Evolutionary conservation across 2,797 vertebrate species (phyloP), one percentile per base, ranked within the genome.

Genomic region (Pseudochirops cupreus): DNA sequence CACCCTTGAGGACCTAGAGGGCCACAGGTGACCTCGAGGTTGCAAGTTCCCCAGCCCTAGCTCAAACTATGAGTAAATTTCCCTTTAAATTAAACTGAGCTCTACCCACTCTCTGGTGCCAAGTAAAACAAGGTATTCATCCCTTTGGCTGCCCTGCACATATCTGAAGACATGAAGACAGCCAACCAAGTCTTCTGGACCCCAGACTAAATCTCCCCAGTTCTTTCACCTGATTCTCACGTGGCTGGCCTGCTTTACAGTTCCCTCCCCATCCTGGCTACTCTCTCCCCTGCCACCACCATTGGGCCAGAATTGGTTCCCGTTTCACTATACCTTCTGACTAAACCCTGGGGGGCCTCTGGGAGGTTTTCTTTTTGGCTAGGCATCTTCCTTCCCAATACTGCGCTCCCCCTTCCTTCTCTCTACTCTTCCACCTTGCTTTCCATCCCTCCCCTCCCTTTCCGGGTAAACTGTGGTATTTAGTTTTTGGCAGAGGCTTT

Each of bases 311-410:
- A 95, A 95, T 96, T 14, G 29, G 54, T 94, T 97, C 90, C 82
- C 91, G 21, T 96, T 97, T 91, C 54, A 87, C 95, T 94, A 52
- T 90, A 9, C 28, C 94, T 96, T 96, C 74, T 96, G 56, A 94
- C 87, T 96, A 96, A 95, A 95, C 12, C 14, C 93, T 95, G 4
- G 5, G 55, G 10, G 12, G 92, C 96, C 29, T 24, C 16, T 94
- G 24, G 24, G 31, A 92, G 55, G 59, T 13, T 6, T 33, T 62
- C 33, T 67, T 67, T 62, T 62, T 93, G 33, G 39, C n/a, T 31
- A 82, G 94, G 10, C 29, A 95, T 21, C 14, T 74, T n/a, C 62
- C 93, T 95, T 95, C 46, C 57, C n/a, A 21, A 14, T 39, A 82
- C n/a, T 0, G 3, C 31, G 93, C 31, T 28, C 26, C 28, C 91